Conservation (phyloP, 2,113 vertebrate species). For the Cephalopterus ornatus region DNA sequence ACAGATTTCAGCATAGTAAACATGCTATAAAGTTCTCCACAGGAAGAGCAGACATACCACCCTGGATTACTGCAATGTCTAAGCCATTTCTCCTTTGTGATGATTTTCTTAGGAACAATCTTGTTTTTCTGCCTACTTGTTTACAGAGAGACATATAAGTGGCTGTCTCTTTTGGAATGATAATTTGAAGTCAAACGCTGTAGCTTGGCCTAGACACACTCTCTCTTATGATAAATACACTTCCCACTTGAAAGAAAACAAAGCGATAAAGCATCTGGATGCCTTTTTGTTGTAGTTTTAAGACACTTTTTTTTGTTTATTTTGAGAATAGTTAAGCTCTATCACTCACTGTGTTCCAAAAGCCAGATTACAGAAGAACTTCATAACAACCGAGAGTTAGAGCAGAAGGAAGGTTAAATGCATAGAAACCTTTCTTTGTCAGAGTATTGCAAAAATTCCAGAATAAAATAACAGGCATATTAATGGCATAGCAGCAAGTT, state of each 20-base stretch:
- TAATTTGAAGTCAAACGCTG: constrained; percentile 5
- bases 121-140: background rate
- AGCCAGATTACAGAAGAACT: background rate
- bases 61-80: background rate
- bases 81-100: constrained; percentile 14
- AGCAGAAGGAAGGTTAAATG: background rate
- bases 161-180: background rate
- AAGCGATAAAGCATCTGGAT: background rate
- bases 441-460: background rate
- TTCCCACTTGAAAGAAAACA: background rate
- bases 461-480: background rate
- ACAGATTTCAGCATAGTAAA: constrained; percentile 58
- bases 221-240: background rate
- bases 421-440: background rate
- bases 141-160: background rate
- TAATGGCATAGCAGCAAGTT: background rate
- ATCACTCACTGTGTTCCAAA: background rate
- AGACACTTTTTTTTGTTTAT: background rate
- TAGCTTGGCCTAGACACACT: background rate
- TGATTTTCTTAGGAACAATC: background rate
- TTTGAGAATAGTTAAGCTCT: background rate
- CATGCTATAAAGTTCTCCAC: constrained; percentile 49
- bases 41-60: constrained; percentile 10
- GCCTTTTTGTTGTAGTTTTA: background rate
- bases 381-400: background rate